Evolutionary conservation across 2,888 invertebrate species (phyloP), one percentile per base, ranked within the genome.

Genomic region (Pyrrhia umbra): DNA sequence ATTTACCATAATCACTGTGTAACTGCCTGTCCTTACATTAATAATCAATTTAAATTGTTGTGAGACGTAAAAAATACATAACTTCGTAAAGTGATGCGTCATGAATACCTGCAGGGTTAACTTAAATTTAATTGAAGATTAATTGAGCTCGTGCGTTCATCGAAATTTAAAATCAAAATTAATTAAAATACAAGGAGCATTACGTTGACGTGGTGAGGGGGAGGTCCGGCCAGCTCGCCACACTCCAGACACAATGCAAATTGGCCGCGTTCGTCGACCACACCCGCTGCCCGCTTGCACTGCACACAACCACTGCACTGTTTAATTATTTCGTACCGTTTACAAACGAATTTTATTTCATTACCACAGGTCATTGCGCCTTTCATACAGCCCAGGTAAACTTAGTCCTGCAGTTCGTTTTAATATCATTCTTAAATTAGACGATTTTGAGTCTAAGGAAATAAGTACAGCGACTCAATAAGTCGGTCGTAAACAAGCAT

Each of bases 241-340:
- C 42, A 68, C 66, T 61, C 72, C 79, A 82, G 81, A 82, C 82
- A 81, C 73, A 79, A 82, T 81, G 77, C 77, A 77, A 82, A 79
- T 74, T 75, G 68, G 62, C 67, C 61, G 69, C 62, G 55, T 49
- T 66, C 65, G 63, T 64, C 47, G 60, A 60, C 54, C 64, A 71
- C 71, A 70, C 67, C 75, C 71, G 62, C 80, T 69, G 70, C 73
- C 65, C 71, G 66, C 51, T 61, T 58, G 40, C 64, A 61, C 63
- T 64, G 43, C 59, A 64, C 50, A 60, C 62, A 50, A 76, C 64
- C 68, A 67, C 68, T 75, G 63, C 60, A 70, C 75, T 79, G 66
- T 77, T 81, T 79, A 72, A 80, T 81, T 82, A 81, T 79, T 79
- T 79, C 68, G 67, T 65, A 80, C 66, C 61, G 58, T 64, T 64